Evolutionary conservation across 2,113 vertebrate genomes (phyloP).

Genomic region (Jaculus jaculus): DNA sequence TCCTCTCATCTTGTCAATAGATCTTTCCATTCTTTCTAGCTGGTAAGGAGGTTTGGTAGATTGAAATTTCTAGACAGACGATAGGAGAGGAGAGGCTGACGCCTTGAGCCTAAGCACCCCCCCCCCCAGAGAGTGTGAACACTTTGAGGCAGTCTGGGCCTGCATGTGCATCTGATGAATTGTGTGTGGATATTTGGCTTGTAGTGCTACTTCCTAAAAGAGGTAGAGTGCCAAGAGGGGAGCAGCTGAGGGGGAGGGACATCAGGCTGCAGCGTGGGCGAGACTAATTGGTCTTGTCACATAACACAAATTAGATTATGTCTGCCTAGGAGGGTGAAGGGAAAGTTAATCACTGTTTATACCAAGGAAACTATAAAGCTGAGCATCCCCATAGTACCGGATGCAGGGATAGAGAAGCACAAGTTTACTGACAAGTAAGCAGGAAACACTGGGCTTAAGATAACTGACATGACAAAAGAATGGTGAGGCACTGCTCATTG

Average conservation of each 20-base stretch:
- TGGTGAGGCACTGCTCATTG: background rate
- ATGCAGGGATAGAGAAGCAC: constrained; percentile 30
- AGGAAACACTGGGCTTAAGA: background rate
- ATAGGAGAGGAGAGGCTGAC: constrained; percentile 49
- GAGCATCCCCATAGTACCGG: constrained; percentile 22
- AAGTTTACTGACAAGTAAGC: background rate
- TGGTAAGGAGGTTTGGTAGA: constrained; percentile 1
- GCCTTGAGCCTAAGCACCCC: constrained; percentile 59
- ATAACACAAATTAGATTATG: constrained; percentile 68
- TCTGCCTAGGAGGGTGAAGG: constrained; percentile 61
- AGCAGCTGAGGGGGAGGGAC: constrained; percentile 72
- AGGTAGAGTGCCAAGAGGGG: constrained; percentile 54
- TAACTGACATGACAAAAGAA: background rate
- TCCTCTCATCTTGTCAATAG: background rate
- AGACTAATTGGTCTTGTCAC: constrained; percentile 75
- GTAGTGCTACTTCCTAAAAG: constrained; percentile 65
- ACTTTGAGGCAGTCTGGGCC: constrained; percentile 72
- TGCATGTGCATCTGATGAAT: constrained; percentile 76
- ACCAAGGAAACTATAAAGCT: constrained; percentile 17
- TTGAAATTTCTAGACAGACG: constrained; percentile 46
- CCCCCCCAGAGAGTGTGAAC: constrained; percentile 64
- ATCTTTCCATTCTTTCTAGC: background rate
- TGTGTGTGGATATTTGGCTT: constrained; percentile 65
- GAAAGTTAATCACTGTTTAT: background rate
- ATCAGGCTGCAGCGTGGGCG: constrained; percentile 72